Percentiles rank a stretch among this genome's conserved stretches.
phyloP scores from a whole-genome alignment of 1,140 invertebrate species.

The Brachionus koreanus region DNA sequence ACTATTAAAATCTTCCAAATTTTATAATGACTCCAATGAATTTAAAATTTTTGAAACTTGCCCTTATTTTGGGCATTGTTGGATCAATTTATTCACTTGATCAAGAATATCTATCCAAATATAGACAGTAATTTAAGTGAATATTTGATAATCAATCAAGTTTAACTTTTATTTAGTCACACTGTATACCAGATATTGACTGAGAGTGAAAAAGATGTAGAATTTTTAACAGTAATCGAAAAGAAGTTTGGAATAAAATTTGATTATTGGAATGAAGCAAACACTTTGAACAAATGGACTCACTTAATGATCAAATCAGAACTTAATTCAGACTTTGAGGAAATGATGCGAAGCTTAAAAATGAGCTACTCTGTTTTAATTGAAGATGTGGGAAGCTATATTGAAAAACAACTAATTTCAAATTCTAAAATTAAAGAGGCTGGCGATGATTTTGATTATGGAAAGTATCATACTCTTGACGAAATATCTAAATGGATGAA shows the following conservation, averaged over 20 bases:
- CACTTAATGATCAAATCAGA: slow-evolving; percentile 13
- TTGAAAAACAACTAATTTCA: slow-evolving; percentile 4
- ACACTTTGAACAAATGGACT: neutral
- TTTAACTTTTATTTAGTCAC: neutral
- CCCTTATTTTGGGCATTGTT: too few relatives aligned
- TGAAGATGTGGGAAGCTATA: neutral
- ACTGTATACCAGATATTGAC: neutral
- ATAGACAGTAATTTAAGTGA: neutral
- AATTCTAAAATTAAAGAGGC: neutral
- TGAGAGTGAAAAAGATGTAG: neutral
- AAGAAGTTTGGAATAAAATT: neutral
- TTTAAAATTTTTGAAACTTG: too few relatives aligned
- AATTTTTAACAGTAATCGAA: neutral
- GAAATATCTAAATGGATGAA: slow-evolving; percentile 42
- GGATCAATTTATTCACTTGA: neutral
- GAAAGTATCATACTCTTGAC: slow-evolving; percentile 46
- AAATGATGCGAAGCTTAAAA: neutral
- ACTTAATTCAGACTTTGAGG: neutral
- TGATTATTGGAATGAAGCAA: slow-evolving; percentile 31
- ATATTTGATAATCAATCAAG: neutral
- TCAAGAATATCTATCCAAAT: neutral
- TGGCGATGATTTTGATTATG: slow-evolving; percentile 45
- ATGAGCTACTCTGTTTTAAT: neutral
- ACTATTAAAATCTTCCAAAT: too few relatives aligned
- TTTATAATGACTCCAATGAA: too few relatives aligned